phyloP scores from a whole-genome alignment of 2,888 invertebrate genomes.

The Theristus sp. region DNA sequence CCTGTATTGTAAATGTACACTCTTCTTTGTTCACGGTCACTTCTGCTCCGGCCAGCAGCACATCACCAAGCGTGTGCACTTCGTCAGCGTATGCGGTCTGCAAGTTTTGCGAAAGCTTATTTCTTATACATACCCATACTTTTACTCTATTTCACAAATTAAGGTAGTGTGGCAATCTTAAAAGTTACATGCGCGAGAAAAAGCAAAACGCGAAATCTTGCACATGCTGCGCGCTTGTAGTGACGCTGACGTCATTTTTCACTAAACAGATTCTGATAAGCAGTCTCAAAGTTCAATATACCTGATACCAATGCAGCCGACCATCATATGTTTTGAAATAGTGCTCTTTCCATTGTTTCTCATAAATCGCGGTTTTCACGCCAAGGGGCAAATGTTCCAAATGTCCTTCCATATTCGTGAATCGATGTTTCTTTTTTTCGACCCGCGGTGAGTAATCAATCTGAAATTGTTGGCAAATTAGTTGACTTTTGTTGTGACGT shows the following conservation, averaged over 20 bases:
- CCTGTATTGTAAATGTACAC: slow-evolving; percentile 17
- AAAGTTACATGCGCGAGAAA: no score
- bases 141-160: no score
- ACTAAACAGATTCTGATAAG: no score
- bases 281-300: slow-evolving; percentile 11
- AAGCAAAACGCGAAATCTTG: no score
- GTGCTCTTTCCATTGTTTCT: slow-evolving; percentile 42
- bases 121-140: background rate
- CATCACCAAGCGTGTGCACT: slow-evolving; percentile 19
- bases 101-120: background rate
- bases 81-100: slow-evolving; percentile 24
- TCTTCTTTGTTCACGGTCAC: slow-evolving; percentile 20
- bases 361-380: slow-evolving; percentile 39
- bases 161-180: no score
- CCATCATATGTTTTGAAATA: slow-evolving; percentile 40
- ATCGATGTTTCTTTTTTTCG: slow-evolving; percentile 21
- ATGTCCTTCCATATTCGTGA: slow-evolving; percentile 39
- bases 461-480: no score
- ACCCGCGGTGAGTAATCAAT: slow-evolving; percentile 21
- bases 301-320: slow-evolving; percentile 39
- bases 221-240: no score
- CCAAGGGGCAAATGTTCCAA: slow-evolving; percentile 39
- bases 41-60: slow-evolving; percentile 20
- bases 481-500: no score
- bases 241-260: no score